Base-by-base conservation (phyloP, 2,888 invertebrate genomes). In the Drosophila buzzatii region DNA sequence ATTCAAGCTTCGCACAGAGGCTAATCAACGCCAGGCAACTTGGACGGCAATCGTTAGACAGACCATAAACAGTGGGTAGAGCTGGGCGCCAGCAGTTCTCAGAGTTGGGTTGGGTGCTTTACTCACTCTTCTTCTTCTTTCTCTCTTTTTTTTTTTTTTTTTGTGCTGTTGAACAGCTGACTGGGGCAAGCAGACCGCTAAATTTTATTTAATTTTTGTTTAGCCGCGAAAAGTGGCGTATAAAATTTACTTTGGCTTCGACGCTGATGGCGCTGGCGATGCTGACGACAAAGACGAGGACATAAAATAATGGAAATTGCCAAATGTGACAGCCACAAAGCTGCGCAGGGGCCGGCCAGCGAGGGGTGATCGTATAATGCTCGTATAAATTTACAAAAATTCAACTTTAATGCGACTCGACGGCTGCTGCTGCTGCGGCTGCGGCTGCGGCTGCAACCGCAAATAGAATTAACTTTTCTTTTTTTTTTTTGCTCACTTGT, bases 261-360 rank as follows among this genome's bases (percentile, higher is more conserved):
- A 84, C 82, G 81, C 77, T 70, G 71, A 75, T 61, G 70, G 66
- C 39, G 63, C 45, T 47, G 76, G 59, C 68, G 76, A 72, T 37
- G 59, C 39, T 39, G 39, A 58, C 63, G 72, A 71, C 65, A 67
- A 76, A 72, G 76, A 67, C 72, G 79, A 76, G 84, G 85, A 89
- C 85, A 88, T 85, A 76, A 90, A 85, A 85, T 85, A 86, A 85
- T 90, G 86, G 89, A 88, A 90, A 85, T 88, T 85, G 90, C 90
- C 85, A 90, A 88, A 90, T 90, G 89, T 90, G 85, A 88, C 90
- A 85, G 86, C 78, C 86, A 90, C 86, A 88, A 90, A 90, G 89
- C 82, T 73, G 68, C 59, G 84, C 81, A 60, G 77, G 79, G 75
- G 63, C 47, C 51, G 53, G 49, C 51, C 35, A 69, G 58, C 85